Conservation (phyloP, 2,113 vertebrate species). For the Mus spicilegus region DNA sequence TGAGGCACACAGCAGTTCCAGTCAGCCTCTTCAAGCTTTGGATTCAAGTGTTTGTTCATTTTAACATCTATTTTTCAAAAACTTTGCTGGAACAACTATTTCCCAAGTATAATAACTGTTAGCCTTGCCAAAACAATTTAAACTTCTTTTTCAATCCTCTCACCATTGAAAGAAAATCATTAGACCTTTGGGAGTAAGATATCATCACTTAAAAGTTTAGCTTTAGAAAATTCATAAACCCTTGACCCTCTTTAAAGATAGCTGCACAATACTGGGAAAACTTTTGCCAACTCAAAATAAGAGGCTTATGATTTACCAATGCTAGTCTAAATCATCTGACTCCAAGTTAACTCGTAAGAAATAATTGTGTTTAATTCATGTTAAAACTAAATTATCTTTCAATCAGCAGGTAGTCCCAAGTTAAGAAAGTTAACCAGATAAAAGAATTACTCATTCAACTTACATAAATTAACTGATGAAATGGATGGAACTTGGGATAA, state of each 20-base stretch:
- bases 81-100: slow-evolving; percentile 31
- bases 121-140: slow-evolving; percentile 22
- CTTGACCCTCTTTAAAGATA: slow-evolving; percentile 28
- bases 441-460: slow-evolving; percentile 46
- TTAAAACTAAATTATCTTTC: slow-evolving; percentile 56
- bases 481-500: neutral
- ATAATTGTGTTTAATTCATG: neutral
- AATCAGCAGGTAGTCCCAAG: slow-evolving; percentile 18
- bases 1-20: neutral
- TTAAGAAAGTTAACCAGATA: neutral
- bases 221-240: slow-evolving; percentile 40
- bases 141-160: slow-evolving; percentile 45
- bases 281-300: slow-evolving; percentile 27
- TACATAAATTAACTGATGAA: slow-evolving; percentile 57
- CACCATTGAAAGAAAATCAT: slow-evolving; percentile 45
- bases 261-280: slow-evolving; percentile 16
- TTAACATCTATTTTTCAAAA: slow-evolving; percentile 50
- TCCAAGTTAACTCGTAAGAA: slow-evolving; percentile 28
- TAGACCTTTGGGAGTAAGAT: neutral
- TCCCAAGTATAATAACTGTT: slow-evolving; percentile 32
- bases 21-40: neutral
- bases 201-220: slow-evolving; percentile 41
- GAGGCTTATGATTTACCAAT: neutral
- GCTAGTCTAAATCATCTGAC: slow-evolving; percentile 19
- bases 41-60: slow-evolving; percentile 48